Evolutionary conservation across 2,113 vertebrate genomes (phyloP).

Genomic region (Oriolus oriolus): DNA sequence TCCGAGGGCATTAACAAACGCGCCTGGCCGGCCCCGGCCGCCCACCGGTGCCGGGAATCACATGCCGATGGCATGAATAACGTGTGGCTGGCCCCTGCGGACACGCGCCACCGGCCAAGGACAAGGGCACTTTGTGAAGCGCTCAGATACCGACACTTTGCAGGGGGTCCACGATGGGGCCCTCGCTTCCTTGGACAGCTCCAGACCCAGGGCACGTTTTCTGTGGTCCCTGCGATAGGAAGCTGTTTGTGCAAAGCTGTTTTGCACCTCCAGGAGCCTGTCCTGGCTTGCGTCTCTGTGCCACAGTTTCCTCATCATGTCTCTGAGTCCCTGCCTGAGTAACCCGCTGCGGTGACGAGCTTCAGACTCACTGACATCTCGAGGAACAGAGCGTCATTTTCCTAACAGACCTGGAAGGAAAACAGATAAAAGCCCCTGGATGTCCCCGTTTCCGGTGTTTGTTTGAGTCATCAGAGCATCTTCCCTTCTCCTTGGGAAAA

Average conservation of each 20-base stretch:
- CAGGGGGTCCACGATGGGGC: fast-evolving
- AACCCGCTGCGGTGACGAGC: not conserved
- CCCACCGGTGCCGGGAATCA: not conserved
- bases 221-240: fast-evolving
- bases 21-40: fast-evolving
- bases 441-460: not conserved
- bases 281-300: not conserved
- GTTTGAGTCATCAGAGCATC: not conserved
- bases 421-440: not conserved
- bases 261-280: fast-evolving
- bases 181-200: not conserved
- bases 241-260: not conserved
- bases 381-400: not conserved
- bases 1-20: fast-evolving
- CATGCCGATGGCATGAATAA: not conserved
- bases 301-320: not conserved
- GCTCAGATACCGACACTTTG: fast-evolving
- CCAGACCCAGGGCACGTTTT: not conserved
- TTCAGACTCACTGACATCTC: not conserved
- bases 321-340: not conserved
- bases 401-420: not conserved
- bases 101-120: not conserved
- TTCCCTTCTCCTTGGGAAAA: not conserved
- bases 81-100: fast-evolving
- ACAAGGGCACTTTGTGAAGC: not conserved